These are phyloP conservation scores for Potorous gilbertii DNA, from an alignment of 2,797 vertebrate genomes.

Conservation along the genomic window DNA sequence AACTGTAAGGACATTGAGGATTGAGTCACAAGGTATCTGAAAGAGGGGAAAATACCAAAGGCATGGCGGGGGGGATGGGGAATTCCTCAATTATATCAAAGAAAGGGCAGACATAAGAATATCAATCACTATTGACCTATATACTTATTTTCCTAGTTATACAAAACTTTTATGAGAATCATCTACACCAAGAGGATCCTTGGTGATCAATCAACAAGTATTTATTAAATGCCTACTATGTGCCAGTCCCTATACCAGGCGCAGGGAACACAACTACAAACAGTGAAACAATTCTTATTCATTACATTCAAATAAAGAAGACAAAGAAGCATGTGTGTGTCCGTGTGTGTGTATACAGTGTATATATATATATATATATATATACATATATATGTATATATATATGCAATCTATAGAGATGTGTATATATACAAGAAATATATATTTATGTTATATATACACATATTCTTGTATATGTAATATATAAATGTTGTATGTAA, in stretches of 20 bases:
- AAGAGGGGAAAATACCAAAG: neutral
- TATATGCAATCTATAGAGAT: neutral
- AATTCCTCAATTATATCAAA: neutral
- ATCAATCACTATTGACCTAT: neutral
- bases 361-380: neutral
- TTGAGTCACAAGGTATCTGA: neutral
- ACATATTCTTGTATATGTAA: too few species aligned
- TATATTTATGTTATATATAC: neutral
- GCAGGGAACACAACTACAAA: neutral
- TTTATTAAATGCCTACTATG: neutral
- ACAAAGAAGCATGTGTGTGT: neutral
- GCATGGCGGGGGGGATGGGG: rapidly evolving
- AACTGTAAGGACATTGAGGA: neutral
- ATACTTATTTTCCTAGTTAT: neutral
- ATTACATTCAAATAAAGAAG: neutral
- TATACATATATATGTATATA: neutral
- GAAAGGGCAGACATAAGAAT: neutral
- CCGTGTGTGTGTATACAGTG: too few species aligned
- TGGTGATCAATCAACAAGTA: neutral
- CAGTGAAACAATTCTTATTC: neutral
- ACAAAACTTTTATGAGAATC: neutral
- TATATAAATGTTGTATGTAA: too few species aligned
- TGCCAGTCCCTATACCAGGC: neutral
- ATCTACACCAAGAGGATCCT: neutral
- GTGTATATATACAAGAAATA: neutral